Percentiles rank a stretch among this genome's conserved stretches.
These are phyloP conservation scores for Meloidogyne chitwoodi DNA, from an alignment of 1,140 invertebrate species.

Conservation along the genomic window DNA sequence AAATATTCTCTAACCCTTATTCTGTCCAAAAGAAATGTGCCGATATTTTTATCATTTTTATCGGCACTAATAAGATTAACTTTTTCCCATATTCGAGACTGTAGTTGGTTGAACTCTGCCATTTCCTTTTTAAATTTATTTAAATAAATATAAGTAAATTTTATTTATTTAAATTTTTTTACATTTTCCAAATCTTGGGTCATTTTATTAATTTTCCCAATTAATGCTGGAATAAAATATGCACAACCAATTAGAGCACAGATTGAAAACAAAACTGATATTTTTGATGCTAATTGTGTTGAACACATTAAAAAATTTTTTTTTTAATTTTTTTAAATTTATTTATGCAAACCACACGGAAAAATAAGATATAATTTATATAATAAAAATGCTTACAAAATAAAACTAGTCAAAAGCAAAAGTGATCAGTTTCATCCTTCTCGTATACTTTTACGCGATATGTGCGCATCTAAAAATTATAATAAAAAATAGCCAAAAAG, in stretches of 20 bases:
- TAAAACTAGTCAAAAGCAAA: neutral
- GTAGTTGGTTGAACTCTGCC: constrained; percentile 15
- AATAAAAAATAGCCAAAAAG: neutral
- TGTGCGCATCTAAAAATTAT: neutral
- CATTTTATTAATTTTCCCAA: constrained; percentile 20
- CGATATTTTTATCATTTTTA: too few relatives aligned
- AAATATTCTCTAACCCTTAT: neutral
- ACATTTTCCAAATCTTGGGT: constrained; percentile 20
- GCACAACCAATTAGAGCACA: constrained; percentile 3
- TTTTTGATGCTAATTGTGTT: constrained; percentile 12
- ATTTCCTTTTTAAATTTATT: constrained; percentile 12
- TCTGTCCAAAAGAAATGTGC: constrained; percentile 12
- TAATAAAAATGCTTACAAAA: neutral
- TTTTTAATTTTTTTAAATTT: neutral
- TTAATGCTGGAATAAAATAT: constrained; percentile 20
- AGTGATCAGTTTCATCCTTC: neutral
- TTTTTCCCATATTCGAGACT: constrained; percentile 15
- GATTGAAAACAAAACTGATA: constrained; percentile 11
- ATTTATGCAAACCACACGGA: neutral
- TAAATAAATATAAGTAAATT: neutral
- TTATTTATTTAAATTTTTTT: neutral
- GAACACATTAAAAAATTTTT: too few relatives aligned
- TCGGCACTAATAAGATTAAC: neutral
- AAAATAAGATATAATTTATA: too few relatives aligned
- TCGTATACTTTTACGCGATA: neutral